Evolutionary conservation across 2,797 vertebrate species (phyloP), one percentile per base, ranked within the genome.

Genomic region (Brotogeris chrysoptera): DNA sequence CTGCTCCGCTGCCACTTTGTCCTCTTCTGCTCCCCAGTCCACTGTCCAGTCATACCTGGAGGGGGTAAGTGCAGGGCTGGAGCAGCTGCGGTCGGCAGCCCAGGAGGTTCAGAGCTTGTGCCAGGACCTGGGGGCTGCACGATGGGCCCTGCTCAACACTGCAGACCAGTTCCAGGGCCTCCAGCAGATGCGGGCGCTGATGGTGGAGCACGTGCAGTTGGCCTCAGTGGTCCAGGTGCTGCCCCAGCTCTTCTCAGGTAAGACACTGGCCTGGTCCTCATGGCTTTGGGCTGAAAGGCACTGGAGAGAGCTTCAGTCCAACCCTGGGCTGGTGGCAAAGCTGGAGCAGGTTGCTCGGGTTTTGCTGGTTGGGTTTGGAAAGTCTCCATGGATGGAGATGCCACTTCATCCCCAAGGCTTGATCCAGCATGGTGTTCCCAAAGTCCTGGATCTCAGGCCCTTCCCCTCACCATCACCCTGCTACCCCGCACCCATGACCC

Each of bases 11-110:
- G 65, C 73, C 53, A 64, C 25, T 47, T 32, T 6, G 1, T 72
- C 36, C 46, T 52, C 70, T 68, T 89, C 77, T 96, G 74, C 60
- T 96, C 81, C 74, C 47, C 91, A 99, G 99, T 99, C 99, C 2
- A 98, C 99, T 73, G 98, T 99, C 30, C 99, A 99, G 97, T 99
- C 99, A 2, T 99, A 99, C 97, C 97, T 99, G 97, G 99, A 99
- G 94, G 99, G 99, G 5, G 98, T 99, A 16, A 98, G 98, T 66
- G 97, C 97, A n/a, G 99, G 99, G 39, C 97, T 99, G 95, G 97
- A 98, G 96, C 99, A 99, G 95, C 98, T 99, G 64, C 97, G 95
- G 16, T 98, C 95, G 24, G 99, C 99, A 6, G 90, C 98, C 38
- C 95, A 94, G 15, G 98, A 98, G 17, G 95, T 99, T 61, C 98